Percentiles rank a stretch among this genome's conserved stretches.
Conservation (phyloP, 2,888 invertebrate species). For the Synanthedon myopaeformis region DNA sequence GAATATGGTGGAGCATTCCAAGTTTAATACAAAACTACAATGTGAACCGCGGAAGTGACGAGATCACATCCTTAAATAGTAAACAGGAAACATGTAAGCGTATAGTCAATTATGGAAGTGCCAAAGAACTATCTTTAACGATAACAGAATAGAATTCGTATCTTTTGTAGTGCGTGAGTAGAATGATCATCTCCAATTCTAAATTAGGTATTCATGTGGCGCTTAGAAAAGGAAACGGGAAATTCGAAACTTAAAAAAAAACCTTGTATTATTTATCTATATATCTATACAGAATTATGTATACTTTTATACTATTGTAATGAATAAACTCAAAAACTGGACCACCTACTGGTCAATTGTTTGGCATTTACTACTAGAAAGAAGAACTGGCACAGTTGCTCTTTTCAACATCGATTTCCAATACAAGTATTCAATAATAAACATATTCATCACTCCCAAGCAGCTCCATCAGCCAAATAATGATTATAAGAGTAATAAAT, state of each 20-base stretch:
- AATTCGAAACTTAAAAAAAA: conserved; percentile 10
- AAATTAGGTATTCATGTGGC: conserved; percentile 10
- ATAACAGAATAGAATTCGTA: no score
- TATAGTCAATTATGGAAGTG: conserved; percentile 3
- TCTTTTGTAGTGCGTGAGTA: no score
- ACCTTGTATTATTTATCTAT: not conserved
- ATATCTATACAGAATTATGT: no score
- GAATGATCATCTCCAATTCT: not conserved
- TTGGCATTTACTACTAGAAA: no score
- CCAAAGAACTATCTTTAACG: not conserved
- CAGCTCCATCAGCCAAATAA: no score
- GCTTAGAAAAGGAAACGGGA: conserved; percentile 23
- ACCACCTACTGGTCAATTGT: no score
- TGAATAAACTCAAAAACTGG: no score
- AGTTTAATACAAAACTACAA: conserved; percentile 15
- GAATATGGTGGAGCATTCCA: conserved; percentile 34
- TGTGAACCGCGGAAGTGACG: conserved; percentile 13
- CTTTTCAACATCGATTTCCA: no score
- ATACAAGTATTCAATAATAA: no score
- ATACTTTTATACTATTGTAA: not conserved
- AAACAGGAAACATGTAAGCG: conserved; percentile 5
- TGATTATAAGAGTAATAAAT: no score
- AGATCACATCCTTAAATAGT: conserved; percentile 32
- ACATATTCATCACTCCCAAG: no score
- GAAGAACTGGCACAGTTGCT: no score